A percentile compares a stretch with the other conserved stretches of the same genome.
These are phyloP conservation scores for Pharmacophagus antenor DNA, from an alignment of 2,888 invertebrate genomes.

Conservation along the genomic window DNA sequence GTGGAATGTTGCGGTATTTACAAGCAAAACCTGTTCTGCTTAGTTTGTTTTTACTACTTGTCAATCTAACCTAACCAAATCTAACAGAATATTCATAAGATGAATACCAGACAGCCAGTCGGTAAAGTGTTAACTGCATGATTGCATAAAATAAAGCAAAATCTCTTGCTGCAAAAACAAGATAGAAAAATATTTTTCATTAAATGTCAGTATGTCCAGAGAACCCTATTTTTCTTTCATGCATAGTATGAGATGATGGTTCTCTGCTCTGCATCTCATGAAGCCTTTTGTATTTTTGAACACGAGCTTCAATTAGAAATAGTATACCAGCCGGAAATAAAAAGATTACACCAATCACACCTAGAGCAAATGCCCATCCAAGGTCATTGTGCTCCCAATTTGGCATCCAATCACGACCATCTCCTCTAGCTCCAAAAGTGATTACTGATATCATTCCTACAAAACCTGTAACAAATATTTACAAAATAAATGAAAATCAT, in stretches of 20 bases:
- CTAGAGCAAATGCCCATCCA: constrained; percentile 96
- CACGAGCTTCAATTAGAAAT: constrained; percentile 91
- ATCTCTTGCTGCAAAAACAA: no score
- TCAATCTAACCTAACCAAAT: no score
- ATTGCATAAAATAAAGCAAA: no score
- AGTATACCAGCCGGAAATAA: constrained; percentile 89
- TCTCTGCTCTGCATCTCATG: constrained; percentile 85
- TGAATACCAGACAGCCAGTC: no score
- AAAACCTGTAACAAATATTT: constrained; percentile 77
- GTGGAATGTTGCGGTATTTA: no score
- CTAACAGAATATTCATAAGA: no score
- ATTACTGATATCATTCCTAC: constrained; percentile 91
- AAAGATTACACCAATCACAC: constrained; percentile 87
- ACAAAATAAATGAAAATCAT: neutral
- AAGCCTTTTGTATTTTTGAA: constrained; percentile 86
- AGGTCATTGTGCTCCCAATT: constrained; percentile 97
- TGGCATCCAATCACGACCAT: constrained; percentile 97
- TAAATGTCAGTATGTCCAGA: constrained; percentile 87
- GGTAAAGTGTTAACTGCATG: no score
- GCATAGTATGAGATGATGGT: constrained; percentile 84
- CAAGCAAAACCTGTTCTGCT: no score
- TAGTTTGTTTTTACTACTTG: no score
- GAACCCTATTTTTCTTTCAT: constrained; percentile 81
- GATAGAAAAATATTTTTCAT: constrained; percentile 32
- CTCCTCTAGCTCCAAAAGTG: constrained; percentile 94